Base-by-base conservation (phyloP, 2,888 invertebrate species). In the Autographa gamma region DNA sequence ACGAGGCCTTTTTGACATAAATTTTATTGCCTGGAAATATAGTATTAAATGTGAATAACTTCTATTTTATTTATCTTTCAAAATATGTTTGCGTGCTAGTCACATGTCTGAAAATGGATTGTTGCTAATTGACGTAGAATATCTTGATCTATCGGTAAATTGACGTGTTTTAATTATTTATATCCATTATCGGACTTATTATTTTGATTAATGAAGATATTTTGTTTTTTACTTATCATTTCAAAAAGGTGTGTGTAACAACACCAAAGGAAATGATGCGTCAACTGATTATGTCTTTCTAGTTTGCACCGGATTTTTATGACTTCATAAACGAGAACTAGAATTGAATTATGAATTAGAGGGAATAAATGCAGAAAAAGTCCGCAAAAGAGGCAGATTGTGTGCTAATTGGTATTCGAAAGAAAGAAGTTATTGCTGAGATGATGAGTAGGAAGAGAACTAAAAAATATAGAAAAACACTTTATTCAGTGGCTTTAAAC, bases 81-180 rank as follows among this genome's bases (percentile, higher is more conserved):
- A 56, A 56, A 18, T 16, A 58, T 16, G 41, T 31, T 25, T 32
- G 16, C 16, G 14, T 59, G 16, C 41, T 48, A 14, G 41, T 54
- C 32, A 56, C 52, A 54, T 14, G 48, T n/a, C 34, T 25, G 41
- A 43, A 31, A 72, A 60, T 71, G 56, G 64, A 74, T 60, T 59
- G 32, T 60, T 43, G 56, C 59, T 34, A 43, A 59, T 74, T 71
- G 71, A 77, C 71, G 74, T 63, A 41, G 52, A 31, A 74, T 54
- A 81, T 81, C 65, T 43, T 61, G 31, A n/a, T 32, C 9, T 71
- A 71, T 79, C 78, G 65, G 65, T 71, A 58, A 48, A 66, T 60
- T 65, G 25, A 63, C 58, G 59, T 14, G 25, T 56, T 66, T 59
- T 32, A 65, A 65, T 60, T 38, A 34, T 56, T 52, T 56, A 1